A percentile compares a stretch with the other conserved stretches of the same genome.
Evolutionary conservation across 2,113 vertebrate species (phyloP).

Genomic region (Notarius quadriscutis): DNA sequence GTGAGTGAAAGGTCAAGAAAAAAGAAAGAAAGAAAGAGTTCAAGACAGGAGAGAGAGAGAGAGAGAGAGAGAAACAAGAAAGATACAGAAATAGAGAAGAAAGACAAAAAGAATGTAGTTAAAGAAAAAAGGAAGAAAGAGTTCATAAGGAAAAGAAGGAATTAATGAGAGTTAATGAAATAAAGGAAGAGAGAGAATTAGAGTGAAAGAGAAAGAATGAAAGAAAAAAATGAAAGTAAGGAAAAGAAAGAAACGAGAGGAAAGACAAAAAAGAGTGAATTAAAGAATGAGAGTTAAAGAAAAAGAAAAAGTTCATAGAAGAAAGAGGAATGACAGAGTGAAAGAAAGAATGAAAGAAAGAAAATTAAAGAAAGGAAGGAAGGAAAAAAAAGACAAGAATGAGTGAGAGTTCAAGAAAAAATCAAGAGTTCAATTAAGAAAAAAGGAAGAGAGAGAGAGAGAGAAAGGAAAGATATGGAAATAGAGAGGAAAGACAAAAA

Average conservation of each 20-base stretch:
- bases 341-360: not conserved
- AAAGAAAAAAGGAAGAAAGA: not conserved
- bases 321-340: not conserved
- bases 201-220: too few relatives aligned
- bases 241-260: not conserved
- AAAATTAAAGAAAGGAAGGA: not conserved
- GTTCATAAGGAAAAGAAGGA: not conserved
- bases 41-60: too few relatives aligned
- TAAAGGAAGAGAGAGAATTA: too few relatives aligned
- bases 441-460: rapidly evolving
- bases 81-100: too few relatives aligned
- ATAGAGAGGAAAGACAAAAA: not conserved
- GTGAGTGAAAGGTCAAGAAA: too few relatives aligned
- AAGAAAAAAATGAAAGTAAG: not conserved
- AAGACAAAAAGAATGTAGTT: too few relatives aligned
- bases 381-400: not conserved
- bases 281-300: too few relatives aligned
- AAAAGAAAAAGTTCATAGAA: too few relatives aligned
- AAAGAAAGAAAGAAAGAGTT: too few relatives aligned
- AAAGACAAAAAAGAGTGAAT: not conserved
- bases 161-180: not conserved
- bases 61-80: not conserved
- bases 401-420: too few relatives aligned
- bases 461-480: not conserved
- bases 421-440: too few relatives aligned